Evolutionary conservation across 2,113 vertebrate species (phyloP), one percentile per base, ranked within the genome.

Genomic region (Colinus virginianus): DNA sequence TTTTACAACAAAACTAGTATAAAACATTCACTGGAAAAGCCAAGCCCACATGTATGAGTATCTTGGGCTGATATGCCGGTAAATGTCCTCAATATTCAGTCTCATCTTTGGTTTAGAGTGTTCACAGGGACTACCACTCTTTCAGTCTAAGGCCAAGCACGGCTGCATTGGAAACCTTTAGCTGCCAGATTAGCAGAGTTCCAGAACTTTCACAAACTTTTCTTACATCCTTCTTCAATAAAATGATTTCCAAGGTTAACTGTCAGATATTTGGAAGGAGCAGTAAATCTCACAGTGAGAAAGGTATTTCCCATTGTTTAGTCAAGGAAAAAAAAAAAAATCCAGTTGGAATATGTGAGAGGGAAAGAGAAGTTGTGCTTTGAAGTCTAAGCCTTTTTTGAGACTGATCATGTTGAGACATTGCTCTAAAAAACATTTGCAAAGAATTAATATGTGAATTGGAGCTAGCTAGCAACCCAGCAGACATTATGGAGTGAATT

Each of bases 231-330:
- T 87, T 74, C 72, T 94, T 34, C 63, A 93, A 66, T 68, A 71
- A 90, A 89, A 63, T 40, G 22, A 61, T 61, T 91, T 91, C 95
- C 93, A 95, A 96, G 23, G 45, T 79, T 92, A 93, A 90, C 88
- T 72, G 61, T 87, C 81, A 94, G 88, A 76, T 71, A 81, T 85
- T 79, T 91, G 67, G 71, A 95, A 83, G 45, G 58, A 90, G 89
- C 81, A 95, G 90, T 95, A 96, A 96, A 94, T 96, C 92, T 91
- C 87, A 88, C 48, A 64, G 67, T 49, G 71, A 90, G 84, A 96
- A 94, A 96, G 48, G 85, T 90, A 95, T 94, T 96, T 96, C 88
- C 83, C 80, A 93, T 88, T 94, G 66, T 96, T 95, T 83, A 82
- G 63, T 74, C 4, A 34, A 76, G 86, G 86, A 84, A 68, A 78